Conservation (phyloP, 2,888 invertebrate genomes). For the Sarcophaga carnaria region DNA sequence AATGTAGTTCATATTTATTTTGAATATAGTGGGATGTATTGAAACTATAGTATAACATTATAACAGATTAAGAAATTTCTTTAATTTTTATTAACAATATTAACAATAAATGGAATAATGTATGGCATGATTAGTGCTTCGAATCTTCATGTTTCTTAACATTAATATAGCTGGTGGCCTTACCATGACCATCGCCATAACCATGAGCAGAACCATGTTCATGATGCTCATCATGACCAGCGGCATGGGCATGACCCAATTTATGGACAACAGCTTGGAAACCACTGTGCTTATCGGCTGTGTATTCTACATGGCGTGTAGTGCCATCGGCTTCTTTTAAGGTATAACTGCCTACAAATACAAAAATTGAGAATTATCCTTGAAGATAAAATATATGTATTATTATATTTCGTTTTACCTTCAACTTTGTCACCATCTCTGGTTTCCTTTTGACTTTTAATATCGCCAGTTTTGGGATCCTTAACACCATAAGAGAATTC, state of each 20-base stretch:
- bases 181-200: slow-evolving; percentile 6
- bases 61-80: no score
- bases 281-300: slow-evolving; percentile 43
- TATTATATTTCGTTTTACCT: slow-evolving; percentile 6
- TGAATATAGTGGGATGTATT: no score
- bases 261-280: slow-evolving; percentile 45
- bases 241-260: slow-evolving; percentile 23
- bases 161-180: slow-evolving; percentile 11
- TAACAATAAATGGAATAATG: background rate
- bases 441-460: slow-evolving; percentile 37
- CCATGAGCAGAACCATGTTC: background rate
- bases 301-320: slow-evolving; percentile 40
- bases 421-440: slow-evolving; percentile 40
- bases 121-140: background rate
- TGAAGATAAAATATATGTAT: background rate
- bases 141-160: slow-evolving; percentile 10
- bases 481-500: slow-evolving; percentile 51
- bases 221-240: background rate
- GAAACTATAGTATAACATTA: no score
- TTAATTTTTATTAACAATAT: no score
- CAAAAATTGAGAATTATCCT: no score
- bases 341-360: slow-evolving; percentile 26
- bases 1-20: no score
- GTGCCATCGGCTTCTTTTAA: slow-evolving; percentile 50
- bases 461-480: slow-evolving; percentile 38